Evolutionary conservation across 92 coral and sea anemone species (phyloP), one percentile per base, ranked within the genome.

Genomic region (Pocillopora grandis): DNA sequence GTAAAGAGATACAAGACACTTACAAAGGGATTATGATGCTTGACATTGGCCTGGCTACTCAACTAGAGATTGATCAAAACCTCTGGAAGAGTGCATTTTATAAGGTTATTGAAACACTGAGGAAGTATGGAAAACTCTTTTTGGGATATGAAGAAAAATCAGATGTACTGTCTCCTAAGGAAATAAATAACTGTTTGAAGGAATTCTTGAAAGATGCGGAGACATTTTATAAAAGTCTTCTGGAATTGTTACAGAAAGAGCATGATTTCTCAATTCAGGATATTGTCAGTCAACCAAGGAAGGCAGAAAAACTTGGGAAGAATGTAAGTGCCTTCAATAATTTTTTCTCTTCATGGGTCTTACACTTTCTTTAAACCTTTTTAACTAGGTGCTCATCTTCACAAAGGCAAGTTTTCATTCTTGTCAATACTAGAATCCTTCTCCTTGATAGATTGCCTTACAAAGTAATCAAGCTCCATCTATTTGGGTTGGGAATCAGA

Each of bases 81-180:
- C 80, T 97, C 5, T 97, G 99, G 99, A 89, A 87, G 73, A 92
- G 75, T 92, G 97, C 92, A 59, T 91, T 97, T 83, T 94, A 97
- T 78, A 95, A 97, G 73, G 92, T 97, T 49, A 92, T 97, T 79
- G 99, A 97, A 62, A 90, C 95, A 20, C 79, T 97, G 18, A 85
- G 99, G 60, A 90, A 91, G 81, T 86, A 87, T 82, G 89, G 93
- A 10, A 94, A 90, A 70, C 80, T 88, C n/a, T 92, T 94, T 77
- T 86, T 89, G 65, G 95, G 90, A 9, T 94, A 87, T 92, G 80
- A 91, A 2, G 92, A 77, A 35, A 78, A 77, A 66, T 82, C 84
- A 69, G 83, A 88, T 36, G 55, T 83, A 16, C 90, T 88, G n/a
- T 82, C 91, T 2, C 90, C 89, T 10, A 92, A 91, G 42, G 93